Base-by-base conservation (phyloP, 2,797 vertebrate genomes). In the Loris lydekkerianus region DNA sequence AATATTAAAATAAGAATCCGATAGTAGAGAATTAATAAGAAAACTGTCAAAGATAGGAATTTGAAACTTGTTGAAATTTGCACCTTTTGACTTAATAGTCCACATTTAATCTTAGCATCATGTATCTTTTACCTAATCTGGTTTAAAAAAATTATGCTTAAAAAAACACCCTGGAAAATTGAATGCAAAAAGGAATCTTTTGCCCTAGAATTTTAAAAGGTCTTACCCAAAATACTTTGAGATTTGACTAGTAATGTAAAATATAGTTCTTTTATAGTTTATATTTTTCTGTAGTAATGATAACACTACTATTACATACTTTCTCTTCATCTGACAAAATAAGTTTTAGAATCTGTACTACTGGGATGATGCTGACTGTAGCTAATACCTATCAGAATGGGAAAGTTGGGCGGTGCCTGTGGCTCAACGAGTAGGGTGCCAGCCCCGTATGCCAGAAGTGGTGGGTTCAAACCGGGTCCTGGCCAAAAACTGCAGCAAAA, bases 191-290 rank as follows among this genome's bases (percentile, higher is more conserved):
- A 69, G 13, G 95, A 91, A 53, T n/a, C 49, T 15, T 80, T 69
- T 65, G 37, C 27, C 56, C 37, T 65, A 49, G 75, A 89, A 29
- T 86, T 89, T 94, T 43, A 81, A 95, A 90, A 87, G 25, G 69
- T 53, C 43, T 14, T 78, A 46, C 43, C 8, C 10, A 31, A 72
- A 94, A 80, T 75, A 77, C 76, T 86, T 85, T 86, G 43, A 90
- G 85, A 88, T 67, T 75, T 95, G 63, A 90, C 56, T 67, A 65
- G 70, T 31, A 84, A 90, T 96, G 67, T 93, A 58, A 83, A 84
- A 89, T 58, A 58, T 53, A 49, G 49, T 58, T 86, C 34, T 84
- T 92, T 80, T n/a, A 60, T n/a, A 72, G 49, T n/a, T 86, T 56
- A 49, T 67, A 21, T 80, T 83, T 86, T 80, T 61, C 43, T 43